Evolutionary conservation across 2,888 invertebrate genomes (phyloP), one percentile per base, ranked within the genome.

Genomic region (Andrena hattorfiana): DNA sequence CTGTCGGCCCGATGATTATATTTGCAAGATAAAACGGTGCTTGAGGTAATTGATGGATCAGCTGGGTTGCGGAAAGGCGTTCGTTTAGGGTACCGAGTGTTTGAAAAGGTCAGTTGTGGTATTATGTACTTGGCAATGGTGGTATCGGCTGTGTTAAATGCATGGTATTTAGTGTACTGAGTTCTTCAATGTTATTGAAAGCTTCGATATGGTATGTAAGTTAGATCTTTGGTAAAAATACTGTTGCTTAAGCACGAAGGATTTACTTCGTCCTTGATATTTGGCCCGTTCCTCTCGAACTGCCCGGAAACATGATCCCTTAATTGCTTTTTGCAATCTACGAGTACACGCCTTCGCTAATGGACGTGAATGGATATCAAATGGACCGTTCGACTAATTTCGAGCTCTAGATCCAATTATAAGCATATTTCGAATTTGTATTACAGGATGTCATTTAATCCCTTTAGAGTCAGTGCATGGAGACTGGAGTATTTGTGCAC

Each of bases 1-100:
- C 51, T 70, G 60, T 26, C 16, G 20, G 32, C 5, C 10, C 23
- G 48, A 7, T 13, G 32, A 69, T 56, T 69, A 78, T 30, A 69
- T 28, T 63, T 28, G 23, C 7, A 20, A n/a, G 78, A 79, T 79
- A 69, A 64, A 70, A 42, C 42, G 42, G 4, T 16, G 42, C 42
- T 42, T 42, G 42, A 13, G 42, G 42, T 42, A 42, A 42, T 42
- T 42, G 42, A 16, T 4, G 16, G 42, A 42, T 42, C 42, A 5
- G 42, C 42, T 42, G 42, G 4, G 4, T 16, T 13, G 42, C 42
- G 42, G 42, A 16, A 42, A 42, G 42, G 5, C 16, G 42, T 16
- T 16, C 42, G 4, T 16, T 42, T 42, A 16, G 42, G 42, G 42
- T 42, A 16, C 16, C 1, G 16, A 16, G 42, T 16, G 42, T 1